Evolutionary conservation across 2,888 invertebrate genomes (phyloP), one percentile per base, ranked within the genome.

Genomic region (Isoperla grammatica): DNA sequence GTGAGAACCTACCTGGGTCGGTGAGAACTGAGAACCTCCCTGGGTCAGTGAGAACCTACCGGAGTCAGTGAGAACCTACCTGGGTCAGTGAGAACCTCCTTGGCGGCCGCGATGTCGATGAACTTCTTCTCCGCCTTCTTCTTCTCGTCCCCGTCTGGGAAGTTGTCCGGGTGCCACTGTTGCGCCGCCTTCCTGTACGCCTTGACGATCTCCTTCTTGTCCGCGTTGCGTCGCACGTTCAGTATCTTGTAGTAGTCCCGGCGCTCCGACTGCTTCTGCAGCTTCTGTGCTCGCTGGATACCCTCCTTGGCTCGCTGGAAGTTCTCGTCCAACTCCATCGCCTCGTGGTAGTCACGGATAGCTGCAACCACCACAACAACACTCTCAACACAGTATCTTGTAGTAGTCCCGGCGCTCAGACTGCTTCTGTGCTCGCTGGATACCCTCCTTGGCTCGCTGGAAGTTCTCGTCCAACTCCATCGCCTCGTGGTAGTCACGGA

Each of bases 91-190:
- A 86, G 75, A 15, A 95, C 96, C 81, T 99, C 99, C 76, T 99
- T 99, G 57, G 99, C 99, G 42, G 97, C 94, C 2, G 98, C 99
- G 70, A 99, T 89, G 74, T 99, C 98, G 64, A 99, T 96, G 74
- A 99, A 99, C 77, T 90, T 95, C 76, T 95, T 95, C 76, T 99
- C 92, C 0, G 99, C 99, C 55, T 86, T 79, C 72, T 95, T 91
- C 78, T 97, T 97, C 73, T 94, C 93, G 64, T 90, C 89, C 11
- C 85, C 88, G 54, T 82, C 53, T 29, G 81, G 81, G 82, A 75
- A 87, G 76, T 90, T 95, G 76, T 99, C 99, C 0, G 99, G 99
- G 78, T 99, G 99, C 97, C 98, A 99, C 75, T 96, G 90, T 76
- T 95, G 94, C 12, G 99, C 99, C 56, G 93, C 85, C 78, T 94